Evolutionary conservation across 2,888 invertebrate species (phyloP).

Genomic region (Andrena hattorfiana): DNA sequence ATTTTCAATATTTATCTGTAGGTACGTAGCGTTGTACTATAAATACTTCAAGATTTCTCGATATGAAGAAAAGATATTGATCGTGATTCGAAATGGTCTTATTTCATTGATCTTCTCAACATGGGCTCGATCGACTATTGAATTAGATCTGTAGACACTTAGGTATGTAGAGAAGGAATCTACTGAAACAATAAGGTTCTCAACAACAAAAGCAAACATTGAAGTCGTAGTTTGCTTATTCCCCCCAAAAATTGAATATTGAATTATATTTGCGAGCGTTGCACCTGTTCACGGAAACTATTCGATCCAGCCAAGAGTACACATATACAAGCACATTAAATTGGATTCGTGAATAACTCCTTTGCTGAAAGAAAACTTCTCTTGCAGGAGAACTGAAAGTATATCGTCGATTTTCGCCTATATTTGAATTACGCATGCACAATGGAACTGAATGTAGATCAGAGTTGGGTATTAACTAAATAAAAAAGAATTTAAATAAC

Average conservation of each 20-base stretch:
- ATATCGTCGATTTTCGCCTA: background rate
- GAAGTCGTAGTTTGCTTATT: background rate
- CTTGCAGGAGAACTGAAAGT: background rate
- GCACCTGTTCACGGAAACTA: slow-evolving; percentile 14
- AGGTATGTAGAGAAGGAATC: background rate
- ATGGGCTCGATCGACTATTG: background rate
- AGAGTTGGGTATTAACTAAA: no score
- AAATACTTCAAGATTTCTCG: no score
- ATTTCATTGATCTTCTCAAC: no score
- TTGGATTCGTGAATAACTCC: background rate
- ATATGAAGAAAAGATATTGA: no score
- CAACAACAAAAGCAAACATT: background rate
- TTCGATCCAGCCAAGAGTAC: slow-evolving; percentile 25
- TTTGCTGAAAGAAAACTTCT: background rate
- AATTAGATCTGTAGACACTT: background rate
- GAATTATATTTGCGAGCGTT: slow-evolving; percentile 12
- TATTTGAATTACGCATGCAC: no score
- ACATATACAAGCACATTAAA: background rate
- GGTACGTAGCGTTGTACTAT: background rate
- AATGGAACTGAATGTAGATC: no score
- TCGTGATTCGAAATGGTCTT: no score
- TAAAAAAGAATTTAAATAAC: no score
- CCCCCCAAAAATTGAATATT: background rate
- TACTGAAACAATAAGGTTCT: background rate
- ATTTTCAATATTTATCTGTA: background rate